A percentile compares a stretch with the other conserved stretches of the same genome.
These are phyloP conservation scores for Eupithecia vulgata DNA, from an alignment of 2,888 invertebrate species.

Conservation along the genomic window DNA sequence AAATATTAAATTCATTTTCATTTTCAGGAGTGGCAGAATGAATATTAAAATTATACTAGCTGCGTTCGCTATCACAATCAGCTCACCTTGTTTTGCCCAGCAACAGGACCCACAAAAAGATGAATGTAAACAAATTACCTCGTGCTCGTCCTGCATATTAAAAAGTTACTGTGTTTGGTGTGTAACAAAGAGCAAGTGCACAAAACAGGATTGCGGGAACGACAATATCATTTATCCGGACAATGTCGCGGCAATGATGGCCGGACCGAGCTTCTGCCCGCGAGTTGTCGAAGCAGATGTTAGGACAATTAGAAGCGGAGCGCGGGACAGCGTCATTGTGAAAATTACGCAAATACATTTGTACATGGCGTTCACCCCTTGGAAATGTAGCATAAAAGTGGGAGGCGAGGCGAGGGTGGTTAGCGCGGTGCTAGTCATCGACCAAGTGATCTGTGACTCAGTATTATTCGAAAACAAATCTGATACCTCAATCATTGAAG, in stretches of 20 bases:
- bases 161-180: conserved; percentile 68
- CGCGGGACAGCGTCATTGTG: conserved; percentile 56
- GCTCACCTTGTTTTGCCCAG: conserved; percentile 29
- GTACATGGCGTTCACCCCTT: conserved; percentile 74
- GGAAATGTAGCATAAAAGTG: conserved; percentile 65
- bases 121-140: conserved; percentile 52
- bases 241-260: conserved; percentile 61
- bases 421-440: conserved; percentile 58
- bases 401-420: conserved; percentile 53
- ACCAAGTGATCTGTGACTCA: conserved; percentile 64
- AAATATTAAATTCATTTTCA: background rate
- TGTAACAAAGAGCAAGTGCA: conserved; percentile 71
- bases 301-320: conserved; percentile 60
- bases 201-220: conserved; percentile 68
- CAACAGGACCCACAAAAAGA: conserved; percentile 41
- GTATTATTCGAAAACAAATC: conserved; percentile 61
- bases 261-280: conserved; percentile 69
- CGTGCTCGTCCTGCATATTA: conserved; percentile 63
- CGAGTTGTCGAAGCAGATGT: conserved; percentile 58
- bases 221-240: conserved; percentile 71
- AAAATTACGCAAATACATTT: conserved; percentile 72
- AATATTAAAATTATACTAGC: conserved; percentile 34
- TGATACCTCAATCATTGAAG: conserved; percentile 54
- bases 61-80: conserved; percentile 36
- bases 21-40: conserved; percentile 24